Evolutionary conservation across 2,888 invertebrate genomes (phyloP).

Genomic region (Electrophaes corylata): DNA sequence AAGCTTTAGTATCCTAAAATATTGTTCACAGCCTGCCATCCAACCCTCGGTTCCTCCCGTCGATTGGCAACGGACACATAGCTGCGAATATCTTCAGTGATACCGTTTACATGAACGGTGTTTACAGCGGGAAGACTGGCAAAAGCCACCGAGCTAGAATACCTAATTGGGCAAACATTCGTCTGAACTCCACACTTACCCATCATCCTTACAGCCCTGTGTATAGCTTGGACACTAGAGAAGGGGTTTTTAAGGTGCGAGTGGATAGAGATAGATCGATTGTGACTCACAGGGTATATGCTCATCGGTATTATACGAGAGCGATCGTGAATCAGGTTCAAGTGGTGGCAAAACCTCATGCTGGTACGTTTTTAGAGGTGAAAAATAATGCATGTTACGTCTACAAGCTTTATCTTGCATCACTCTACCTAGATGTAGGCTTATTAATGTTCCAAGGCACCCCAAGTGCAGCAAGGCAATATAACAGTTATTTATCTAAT

Average conservation of each 20-base stretch:
- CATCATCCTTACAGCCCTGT: constrained; percentile 65
- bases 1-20: not conserved
- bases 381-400: too few relatives aligned
- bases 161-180: constrained; percentile 84
- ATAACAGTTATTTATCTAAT: too few relatives aligned
- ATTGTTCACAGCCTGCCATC: constrained; percentile 74
- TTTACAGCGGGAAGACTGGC: constrained; percentile 83
- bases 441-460: too few relatives aligned
- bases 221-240: constrained; percentile 75
- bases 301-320: constrained; percentile 77
- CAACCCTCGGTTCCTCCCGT: constrained; percentile 84
- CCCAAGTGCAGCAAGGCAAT: too few relatives aligned
- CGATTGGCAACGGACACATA: constrained; percentile 85
- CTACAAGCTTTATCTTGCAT: too few relatives aligned
- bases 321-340: constrained; percentile 78
- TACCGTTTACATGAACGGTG: constrained; percentile 84
- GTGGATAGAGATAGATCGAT: constrained; percentile 76
- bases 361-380: constrained; percentile 37
- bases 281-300: constrained; percentile 77
- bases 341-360: constrained; percentile 72
- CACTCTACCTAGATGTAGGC: too few relatives aligned
- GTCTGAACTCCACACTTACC: constrained; percentile 74
- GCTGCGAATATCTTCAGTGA: constrained; percentile 85
- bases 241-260: constrained; percentile 75
- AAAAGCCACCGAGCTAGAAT: constrained; percentile 85